Evolutionary conservation across 2,113 vertebrate species (phyloP), one percentile per base, ranked within the genome.

Genomic region (Tyto alba): DNA sequence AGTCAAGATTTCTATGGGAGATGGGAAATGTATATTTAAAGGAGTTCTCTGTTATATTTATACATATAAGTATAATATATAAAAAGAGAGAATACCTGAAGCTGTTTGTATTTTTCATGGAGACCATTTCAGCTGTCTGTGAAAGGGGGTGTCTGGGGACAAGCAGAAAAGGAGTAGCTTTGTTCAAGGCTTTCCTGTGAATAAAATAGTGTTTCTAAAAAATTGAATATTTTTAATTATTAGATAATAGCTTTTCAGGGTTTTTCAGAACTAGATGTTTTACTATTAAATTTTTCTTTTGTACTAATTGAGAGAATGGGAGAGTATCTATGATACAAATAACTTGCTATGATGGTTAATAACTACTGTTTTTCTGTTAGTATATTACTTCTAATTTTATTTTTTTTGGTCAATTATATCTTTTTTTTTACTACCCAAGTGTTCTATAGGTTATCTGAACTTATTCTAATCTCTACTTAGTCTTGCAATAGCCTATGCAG

Each of bases 201-300:
- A 2, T 60, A 10, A 56, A 47, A 27, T 5, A 2, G 0, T 2
- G 0, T 19, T 72, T 2, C 1, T 30, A 20, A 55, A 30, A 63
- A 41, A 5, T 9, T 1, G 11, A 6, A 0, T 26, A 0, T 11
- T 26, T 55, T 6, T 48, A 34, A 16, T 30, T 5, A 3, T 16
- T 62, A 4, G 2, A 1, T 10, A 30, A 5, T 16, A 36, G 3
- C 1, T 20, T 73, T 55, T 57, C 4, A 45, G 6, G 2, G 6
- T 43, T 77, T 78, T 81, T 38, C 8, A 25, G 6, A 43, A 5
- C 0, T 13, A 12, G 9, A 0, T 73, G 3, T 38, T 27, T 59
- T 43, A 1, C 3, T 41, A 1, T 16, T 27, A 6, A 8, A 0
- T 21, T 23, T 45, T 78, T 38, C 16, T 71, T 21, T 72, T 26